Base-by-base conservation (phyloP, 35 echinoderm and acorn worm genomes). In the Chiridota heheva region DNA sequence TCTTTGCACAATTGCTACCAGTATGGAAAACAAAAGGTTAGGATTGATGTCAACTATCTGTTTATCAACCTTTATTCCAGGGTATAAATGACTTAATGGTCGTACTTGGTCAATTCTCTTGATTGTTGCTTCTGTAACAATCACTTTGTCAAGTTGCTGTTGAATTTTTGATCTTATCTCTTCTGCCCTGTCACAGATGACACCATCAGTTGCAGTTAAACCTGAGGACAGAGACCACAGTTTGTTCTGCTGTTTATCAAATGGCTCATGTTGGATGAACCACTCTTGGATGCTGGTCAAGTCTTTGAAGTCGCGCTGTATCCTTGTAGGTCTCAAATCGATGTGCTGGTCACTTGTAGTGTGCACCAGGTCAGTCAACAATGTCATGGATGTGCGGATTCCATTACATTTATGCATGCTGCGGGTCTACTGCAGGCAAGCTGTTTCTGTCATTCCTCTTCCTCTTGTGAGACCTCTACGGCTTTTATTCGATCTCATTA, bases 181-280 rank as follows among this genome's bases (percentile, higher is more conserved):
- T 29, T 58, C 72, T 34, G 72, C 36, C 45, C 57, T 48, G 72
- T 76, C 72, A 76, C 72, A 76, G 45, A 55, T 76, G 7, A 76
- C 40, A 76, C 48, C 72, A 76, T 49, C 72, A 76, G 44, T 53
- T 20, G 17, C 42, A 48, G 72, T 51, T 76, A 57, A 76, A 7
- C 43, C 72, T 28, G 72, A 51, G 1, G 43, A 76, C 53, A 78
- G 43, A 25, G 48, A 78, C 5, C 31, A 17, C n/a, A 74, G 46
- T 51, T 27, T 35, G 35, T 25, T 24, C 34, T 39, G 24, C 16
- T 78, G 24, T 30, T 12, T 36, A 60, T 59, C 38, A 60, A 77
- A 76, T 30, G 72, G 72, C 4, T 76, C 17, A 55, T 76, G 46
- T 4, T 51, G 8, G 34, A 3, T 2, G 24, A 78, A 78, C 49